Conservation (phyloP, 2,797 vertebrate genomes). For the Gila robusta region DNA sequence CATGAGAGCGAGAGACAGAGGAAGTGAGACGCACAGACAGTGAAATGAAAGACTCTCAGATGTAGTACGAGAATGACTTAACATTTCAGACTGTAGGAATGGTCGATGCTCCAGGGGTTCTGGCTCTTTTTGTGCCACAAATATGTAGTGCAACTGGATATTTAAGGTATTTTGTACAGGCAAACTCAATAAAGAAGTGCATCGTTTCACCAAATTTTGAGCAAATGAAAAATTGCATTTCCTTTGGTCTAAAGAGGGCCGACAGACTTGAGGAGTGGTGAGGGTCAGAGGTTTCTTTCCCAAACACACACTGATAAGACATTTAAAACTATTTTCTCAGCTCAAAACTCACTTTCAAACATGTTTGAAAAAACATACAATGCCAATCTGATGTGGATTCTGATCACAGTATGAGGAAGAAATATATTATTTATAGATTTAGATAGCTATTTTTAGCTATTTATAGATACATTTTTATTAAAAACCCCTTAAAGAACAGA, state of each 20-base stretch:
- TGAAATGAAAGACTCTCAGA: background rate
- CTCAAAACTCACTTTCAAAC: background rate
- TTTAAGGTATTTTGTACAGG: background rate
- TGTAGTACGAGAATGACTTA: background rate
- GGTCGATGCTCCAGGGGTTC: background rate
- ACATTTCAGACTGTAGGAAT: no score
- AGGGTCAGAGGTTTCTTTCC: background rate
- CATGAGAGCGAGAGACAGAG: conserved; percentile 32
- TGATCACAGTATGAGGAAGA: background rate
- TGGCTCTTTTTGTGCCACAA: background rate
- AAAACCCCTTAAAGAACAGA: background rate
- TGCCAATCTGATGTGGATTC: background rate
- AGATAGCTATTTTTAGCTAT: no score
- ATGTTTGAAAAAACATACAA: no score
- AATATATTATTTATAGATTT: no score
- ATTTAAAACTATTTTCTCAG: background rate
- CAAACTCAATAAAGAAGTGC: background rate
- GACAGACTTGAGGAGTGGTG: no score
- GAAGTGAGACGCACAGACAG: background rate
- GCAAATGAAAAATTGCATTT: background rate
- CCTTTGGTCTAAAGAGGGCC: background rate
- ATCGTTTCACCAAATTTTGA: background rate
- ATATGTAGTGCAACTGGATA: background rate
- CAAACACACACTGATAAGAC: background rate
- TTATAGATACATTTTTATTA: no score